phyloP scores from a whole-genome alignment of 2,888 invertebrate species.

The Rhynchonema sp. region DNA sequence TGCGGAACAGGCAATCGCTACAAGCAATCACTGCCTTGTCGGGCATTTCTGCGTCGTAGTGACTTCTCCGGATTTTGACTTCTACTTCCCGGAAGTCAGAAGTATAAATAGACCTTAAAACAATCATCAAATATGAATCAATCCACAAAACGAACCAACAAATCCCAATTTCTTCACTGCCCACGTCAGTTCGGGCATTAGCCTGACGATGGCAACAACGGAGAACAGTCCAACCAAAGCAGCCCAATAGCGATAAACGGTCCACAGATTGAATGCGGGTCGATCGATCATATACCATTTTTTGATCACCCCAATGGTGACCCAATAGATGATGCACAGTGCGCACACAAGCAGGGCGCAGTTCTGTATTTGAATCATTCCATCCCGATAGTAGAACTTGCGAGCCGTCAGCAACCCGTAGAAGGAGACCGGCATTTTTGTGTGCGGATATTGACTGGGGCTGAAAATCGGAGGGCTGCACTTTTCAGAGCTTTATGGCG shows the following conservation, averaged over 20 bases:
- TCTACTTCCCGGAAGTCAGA: too few species aligned
- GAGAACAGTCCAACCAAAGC: neutral
- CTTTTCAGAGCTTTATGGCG: too few species aligned
- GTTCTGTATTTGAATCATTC: neutral
- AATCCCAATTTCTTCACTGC: neutral
- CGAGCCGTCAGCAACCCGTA: neutral
- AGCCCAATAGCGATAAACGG: neutral
- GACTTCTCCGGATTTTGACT: too few species aligned
- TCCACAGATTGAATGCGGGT: neutral
- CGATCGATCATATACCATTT: neutral
- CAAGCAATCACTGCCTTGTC: too few species aligned
- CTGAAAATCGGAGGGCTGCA: too few species aligned
- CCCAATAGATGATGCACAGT: neutral
- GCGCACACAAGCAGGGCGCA: neutral
- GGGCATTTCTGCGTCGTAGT: too few species aligned
- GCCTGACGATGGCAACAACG: neutral
- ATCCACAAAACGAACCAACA: neutral
- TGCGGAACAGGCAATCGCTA: too few species aligned
- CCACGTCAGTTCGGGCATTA: neutral
- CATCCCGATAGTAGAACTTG: neutral
- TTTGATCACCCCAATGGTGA: neutral
- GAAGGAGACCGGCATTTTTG: neutral
- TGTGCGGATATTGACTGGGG: neutral
- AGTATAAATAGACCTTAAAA: too few species aligned
- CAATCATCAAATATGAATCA: too few species aligned